A percentile compares a stretch with the other conserved stretches of the same genome.
These are phyloP conservation scores for Bucco capensis DNA, from an alignment of 2,113 vertebrate genomes.

Conservation along the genomic window DNA sequence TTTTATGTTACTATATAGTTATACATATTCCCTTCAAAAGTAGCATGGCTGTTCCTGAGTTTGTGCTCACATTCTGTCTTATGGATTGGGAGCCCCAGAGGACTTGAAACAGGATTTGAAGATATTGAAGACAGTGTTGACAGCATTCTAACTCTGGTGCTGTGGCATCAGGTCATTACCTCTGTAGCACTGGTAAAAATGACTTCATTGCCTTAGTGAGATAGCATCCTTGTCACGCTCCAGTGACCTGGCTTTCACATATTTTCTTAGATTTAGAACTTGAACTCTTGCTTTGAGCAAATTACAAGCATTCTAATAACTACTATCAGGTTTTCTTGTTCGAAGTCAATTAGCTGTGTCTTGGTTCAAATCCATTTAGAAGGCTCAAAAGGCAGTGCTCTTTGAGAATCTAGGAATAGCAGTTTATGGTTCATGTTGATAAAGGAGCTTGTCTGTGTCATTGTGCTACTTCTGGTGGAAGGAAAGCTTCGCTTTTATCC, in stretches of 20 bases:
- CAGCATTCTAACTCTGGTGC: rapidly evolving
- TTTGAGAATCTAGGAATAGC: not conserved
- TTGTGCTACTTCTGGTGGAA: not conserved
- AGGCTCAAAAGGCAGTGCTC: not conserved
- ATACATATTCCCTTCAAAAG: rapidly evolving
- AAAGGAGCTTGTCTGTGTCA: not conserved
- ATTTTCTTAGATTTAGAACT: not conserved
- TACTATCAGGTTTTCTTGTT: not conserved
- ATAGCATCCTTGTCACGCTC: not conserved
- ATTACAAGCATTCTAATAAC: constrained; percentile 20
- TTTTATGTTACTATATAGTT: rapidly evolving
- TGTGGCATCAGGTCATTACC: rapidly evolving
- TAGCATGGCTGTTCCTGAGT: rapidly evolving
- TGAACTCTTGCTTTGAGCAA: constrained; percentile 9
- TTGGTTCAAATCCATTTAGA: not conserved
- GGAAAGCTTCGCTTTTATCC: not conserved
- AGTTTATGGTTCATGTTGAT: not conserved
- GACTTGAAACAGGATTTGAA: rapidly evolving
- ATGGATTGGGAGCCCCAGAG: rapidly evolving
- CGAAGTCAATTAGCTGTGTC: constrained; percentile 37
- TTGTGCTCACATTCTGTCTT: rapidly evolving
- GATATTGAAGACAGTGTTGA: rapidly evolving
- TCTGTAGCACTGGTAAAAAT: not conserved
- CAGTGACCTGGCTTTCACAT: not conserved
- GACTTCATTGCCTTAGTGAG: not conserved